Percentiles rank a stretch among this genome's conserved stretches.
These are phyloP conservation scores for Axinella damicornis DNA, from an alignment of 37 sponge, comb jelly and placozoan species.

Conservation along the genomic window DNA sequence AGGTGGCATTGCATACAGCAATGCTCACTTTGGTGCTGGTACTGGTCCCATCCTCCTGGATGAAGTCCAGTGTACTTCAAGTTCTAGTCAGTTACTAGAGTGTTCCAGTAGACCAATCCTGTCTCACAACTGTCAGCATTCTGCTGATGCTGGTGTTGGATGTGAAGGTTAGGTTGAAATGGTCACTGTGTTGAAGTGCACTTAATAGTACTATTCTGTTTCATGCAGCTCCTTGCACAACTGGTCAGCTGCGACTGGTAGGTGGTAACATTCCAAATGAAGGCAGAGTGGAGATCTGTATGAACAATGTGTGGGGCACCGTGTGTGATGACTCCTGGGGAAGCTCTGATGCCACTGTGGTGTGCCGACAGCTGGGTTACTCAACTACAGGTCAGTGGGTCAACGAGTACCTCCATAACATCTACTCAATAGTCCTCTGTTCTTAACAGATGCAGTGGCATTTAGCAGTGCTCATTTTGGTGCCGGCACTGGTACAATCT, in stretches of 20 bases:
- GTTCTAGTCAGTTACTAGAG: not conserved
- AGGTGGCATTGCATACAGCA: constrained; percentile 11
- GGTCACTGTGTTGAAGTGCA: no score
- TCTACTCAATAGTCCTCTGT: not conserved
- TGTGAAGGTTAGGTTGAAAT: no score
- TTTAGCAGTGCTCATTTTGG: no score
- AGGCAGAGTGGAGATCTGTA: no score
- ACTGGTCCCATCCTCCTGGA: constrained; percentile 10
- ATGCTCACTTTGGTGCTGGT: no score
- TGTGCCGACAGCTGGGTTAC: no score
- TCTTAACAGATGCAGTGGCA: constrained; percentile 15
- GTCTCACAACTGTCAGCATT: not conserved
- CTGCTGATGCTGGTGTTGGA: constrained; percentile 16
- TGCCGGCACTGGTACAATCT: no score
- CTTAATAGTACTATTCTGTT: no score
- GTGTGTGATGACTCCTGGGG: no score
- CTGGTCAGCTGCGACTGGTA: not conserved
- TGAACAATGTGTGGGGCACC: no score
- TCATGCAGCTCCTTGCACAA: not conserved
- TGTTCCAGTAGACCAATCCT: constrained; percentile 26
- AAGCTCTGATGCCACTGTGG: no score
- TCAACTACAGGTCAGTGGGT: no score
- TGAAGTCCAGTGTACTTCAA: not conserved
- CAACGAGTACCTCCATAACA: not conserved
- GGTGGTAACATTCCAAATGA: not conserved